phyloP scores from a whole-genome alignment of 2,113 vertebrate species.

The Hirundichthys speculiger region DNA sequence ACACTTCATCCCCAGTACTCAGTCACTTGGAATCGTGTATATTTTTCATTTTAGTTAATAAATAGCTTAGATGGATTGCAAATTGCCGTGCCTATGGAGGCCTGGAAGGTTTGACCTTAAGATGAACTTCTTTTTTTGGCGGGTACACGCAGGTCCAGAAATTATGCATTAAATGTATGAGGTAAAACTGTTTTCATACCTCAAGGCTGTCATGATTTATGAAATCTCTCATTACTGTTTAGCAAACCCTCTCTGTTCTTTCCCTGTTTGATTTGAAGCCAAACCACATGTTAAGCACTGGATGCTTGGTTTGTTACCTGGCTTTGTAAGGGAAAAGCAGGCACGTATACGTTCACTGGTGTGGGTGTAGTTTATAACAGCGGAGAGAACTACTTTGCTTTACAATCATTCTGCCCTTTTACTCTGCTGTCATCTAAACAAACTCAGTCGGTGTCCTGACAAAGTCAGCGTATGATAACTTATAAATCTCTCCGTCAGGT shows the following conservation, averaged over 20 bases:
- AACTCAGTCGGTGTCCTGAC: neutral
- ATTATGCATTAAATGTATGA: constrained; percentile 15
- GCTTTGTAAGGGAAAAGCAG: no score
- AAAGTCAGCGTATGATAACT: constrained; percentile 14
- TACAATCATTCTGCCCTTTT: neutral
- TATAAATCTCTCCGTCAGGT: constrained; percentile 25
- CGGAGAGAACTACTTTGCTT: neutral
- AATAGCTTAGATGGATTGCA: no score
- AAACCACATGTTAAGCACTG: constrained; percentile 58
- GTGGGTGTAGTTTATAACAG: no score
- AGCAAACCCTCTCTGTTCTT: constrained; percentile 18
- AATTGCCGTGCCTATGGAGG: no score
- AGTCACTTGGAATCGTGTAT: no score
- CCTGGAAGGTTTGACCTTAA: neutral
- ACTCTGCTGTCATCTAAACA: constrained; percentile 19
- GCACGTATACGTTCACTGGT: no score
- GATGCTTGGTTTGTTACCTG: no score
- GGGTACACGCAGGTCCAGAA: constrained; percentile 4
- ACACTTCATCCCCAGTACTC: neutral
- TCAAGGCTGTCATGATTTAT: constrained; percentile 54
- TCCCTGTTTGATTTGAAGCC: constrained; percentile 43
- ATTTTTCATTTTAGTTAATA: no score
- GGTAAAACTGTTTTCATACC: constrained; percentile 43
- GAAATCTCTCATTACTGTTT: constrained; percentile 50
- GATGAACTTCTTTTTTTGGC: constrained; percentile 39